Percentiles rank a stretch among this genome's conserved stretches.
Conservation (phyloP, 2,113 vertebrate species). For the Irena cyanogastra region DNA sequence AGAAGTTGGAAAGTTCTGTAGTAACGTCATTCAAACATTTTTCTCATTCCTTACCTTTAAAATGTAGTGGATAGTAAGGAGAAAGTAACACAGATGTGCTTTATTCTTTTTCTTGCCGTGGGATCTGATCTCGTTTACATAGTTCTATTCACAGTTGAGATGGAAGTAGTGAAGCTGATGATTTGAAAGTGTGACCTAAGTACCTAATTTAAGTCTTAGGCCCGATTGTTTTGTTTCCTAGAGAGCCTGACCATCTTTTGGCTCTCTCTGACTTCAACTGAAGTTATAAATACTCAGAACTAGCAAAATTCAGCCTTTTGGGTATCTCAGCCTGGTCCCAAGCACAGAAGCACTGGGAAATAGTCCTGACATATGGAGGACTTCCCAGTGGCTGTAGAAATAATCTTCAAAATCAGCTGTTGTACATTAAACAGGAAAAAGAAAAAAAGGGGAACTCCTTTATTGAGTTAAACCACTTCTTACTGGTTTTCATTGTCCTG, state of each 20-base stretch:
- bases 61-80: background rate
- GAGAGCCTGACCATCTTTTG: background rate
- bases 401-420: conserved; percentile 23
- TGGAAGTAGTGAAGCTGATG: background rate
- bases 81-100: background rate
- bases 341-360: background rate
- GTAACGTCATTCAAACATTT: background rate
- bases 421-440: background rate
- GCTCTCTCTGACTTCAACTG: background rate
- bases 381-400: background rate
- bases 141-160: background rate
- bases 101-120: background rate
- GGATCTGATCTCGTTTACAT: background rate
- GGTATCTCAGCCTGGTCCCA: background rate
- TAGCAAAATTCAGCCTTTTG: background rate
- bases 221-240: background rate
- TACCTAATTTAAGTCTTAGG: background rate
- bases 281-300: background rate
- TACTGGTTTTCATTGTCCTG: background rate
- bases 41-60: background rate
- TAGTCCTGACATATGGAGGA: background rate
- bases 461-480: conserved; percentile 24
- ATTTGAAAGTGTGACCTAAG: background rate
- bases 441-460: background rate
- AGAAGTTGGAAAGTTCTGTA: background rate